Conservation (phyloP, 2,113 vertebrate genomes). For the Genyomyrus donnyi region DNA sequence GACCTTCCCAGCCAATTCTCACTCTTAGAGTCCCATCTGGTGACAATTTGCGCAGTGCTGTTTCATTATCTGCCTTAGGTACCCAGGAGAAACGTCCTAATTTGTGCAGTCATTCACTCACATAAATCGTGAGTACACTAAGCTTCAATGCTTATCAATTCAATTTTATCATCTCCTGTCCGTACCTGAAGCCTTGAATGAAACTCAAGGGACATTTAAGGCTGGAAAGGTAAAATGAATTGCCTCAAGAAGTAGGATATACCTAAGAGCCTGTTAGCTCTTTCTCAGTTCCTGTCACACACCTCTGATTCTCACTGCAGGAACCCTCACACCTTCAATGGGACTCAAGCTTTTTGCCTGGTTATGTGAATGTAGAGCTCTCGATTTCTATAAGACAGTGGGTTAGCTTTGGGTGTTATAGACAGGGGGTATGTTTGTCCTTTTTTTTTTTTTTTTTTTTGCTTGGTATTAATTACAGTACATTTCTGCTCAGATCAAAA, state of each 20-base stretch:
- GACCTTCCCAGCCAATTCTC: neutral
- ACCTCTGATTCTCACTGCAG: neutral
- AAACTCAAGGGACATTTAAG: neutral
- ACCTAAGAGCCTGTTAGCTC: slow-evolving; percentile 9
- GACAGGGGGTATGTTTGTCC: neutral
- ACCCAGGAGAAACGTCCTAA: neutral
- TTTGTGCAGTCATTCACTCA: neutral
- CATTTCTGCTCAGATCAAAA: neutral
- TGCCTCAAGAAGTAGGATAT: slow-evolving; percentile 7
- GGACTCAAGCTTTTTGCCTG: neutral
- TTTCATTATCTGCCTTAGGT: neutral
- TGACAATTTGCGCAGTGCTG: neutral
- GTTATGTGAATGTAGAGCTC: neutral
- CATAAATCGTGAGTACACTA: neutral
- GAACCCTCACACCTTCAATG: neutral
- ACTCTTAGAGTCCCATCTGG: neutral
- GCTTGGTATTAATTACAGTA: neutral
- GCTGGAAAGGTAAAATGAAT: neutral
- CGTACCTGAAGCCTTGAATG: neutral
- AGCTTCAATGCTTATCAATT: neutral
- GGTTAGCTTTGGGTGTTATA: too few species aligned
- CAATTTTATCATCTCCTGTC: neutral
- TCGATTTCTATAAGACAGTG: neutral
- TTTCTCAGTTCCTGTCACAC: neutral
- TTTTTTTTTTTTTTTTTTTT: too few species aligned